These are phyloP conservation scores for Actinostola sp. DNA, from an alignment of 92 coral and sea anemone genomes.

Conservation along the genomic window DNA sequence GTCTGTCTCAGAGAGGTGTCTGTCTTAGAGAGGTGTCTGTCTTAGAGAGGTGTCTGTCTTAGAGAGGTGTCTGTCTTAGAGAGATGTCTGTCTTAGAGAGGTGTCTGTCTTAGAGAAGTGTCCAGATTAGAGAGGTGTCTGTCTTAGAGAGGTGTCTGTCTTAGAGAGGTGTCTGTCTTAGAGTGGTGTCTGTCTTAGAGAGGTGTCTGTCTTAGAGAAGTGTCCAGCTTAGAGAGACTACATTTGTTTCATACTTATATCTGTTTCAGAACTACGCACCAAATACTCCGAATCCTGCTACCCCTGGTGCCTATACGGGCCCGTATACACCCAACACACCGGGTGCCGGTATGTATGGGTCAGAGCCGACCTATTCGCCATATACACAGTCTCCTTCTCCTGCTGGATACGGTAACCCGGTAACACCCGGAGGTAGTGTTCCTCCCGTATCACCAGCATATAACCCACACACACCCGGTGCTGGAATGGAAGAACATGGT, in stretches of 20 bases:
- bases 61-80: too few relatives aligned
- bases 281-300: slow-evolving; percentile 96
- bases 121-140: too few relatives aligned
- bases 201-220: too few relatives aligned
- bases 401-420: slow-evolving; percentile 93
- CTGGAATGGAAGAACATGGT: slow-evolving; percentile 80
- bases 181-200: too few relatives aligned
- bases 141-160: too few relatives aligned
- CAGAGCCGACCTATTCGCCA: slow-evolving; percentile 97
- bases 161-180: too few relatives aligned
- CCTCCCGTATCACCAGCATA: slow-evolving; percentile 95
- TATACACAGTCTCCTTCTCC: slow-evolving; percentile 98
- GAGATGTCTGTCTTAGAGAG: too few relatives aligned
- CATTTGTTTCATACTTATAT: neutral
- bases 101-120: too few relatives aligned
- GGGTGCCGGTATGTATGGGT: slow-evolving; percentile 96
- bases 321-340: slow-evolving; percentile 98
- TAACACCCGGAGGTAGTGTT: slow-evolving; percentile 95
- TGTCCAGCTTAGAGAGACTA: neutral
- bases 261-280: slow-evolving; percentile 74
- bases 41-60: too few relatives aligned
- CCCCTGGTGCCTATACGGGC: slow-evolving; percentile 92
- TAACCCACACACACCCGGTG: slow-evolving; percentile 96
- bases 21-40: too few relatives aligned
- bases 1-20: too few relatives aligned